phyloP scores from a whole-genome alignment of 2,888 invertebrate genomes.

The Abrostola tripartita region DNA sequence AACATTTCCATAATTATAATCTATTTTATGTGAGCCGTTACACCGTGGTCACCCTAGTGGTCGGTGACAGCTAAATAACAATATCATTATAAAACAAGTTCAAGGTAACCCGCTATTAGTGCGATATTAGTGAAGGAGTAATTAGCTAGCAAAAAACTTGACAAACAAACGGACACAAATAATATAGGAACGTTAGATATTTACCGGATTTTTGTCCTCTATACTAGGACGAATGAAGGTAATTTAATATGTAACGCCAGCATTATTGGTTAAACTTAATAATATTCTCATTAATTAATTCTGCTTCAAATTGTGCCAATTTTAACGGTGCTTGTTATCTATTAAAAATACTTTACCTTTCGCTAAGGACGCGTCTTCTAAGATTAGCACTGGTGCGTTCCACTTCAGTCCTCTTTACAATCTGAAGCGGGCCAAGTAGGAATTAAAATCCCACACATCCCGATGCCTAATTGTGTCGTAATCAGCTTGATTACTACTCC shows the following conservation, averaged over 20 bases:
- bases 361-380: too few species aligned
- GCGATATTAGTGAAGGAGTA: constrained; percentile 36
- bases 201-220: not conserved
- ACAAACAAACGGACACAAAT: constrained; percentile 27
- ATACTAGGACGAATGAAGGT: not conserved
- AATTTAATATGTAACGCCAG: not conserved
- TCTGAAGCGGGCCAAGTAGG: too few species aligned
- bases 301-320: too few species aligned
- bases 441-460: too few species aligned
- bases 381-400: too few species aligned
- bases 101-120: constrained; percentile 55
- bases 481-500: too few species aligned
- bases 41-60: constrained; percentile 42
- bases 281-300: too few species aligned
- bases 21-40: not conserved
- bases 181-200: not conserved
- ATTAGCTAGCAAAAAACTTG: constrained; percentile 45
- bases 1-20: not conserved
- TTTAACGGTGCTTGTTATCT: too few species aligned
- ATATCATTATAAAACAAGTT: constrained; percentile 62
- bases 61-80: constrained; percentile 55
- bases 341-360: too few species aligned
- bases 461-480: too few species aligned
- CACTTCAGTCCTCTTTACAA: too few species aligned
- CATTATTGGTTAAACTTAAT: too few species aligned